A percentile compares a stretch with the other conserved stretches of the same genome.
Evolutionary conservation across 2,113 vertebrate genomes (phyloP).

Genomic region (Stictonetta naevosa): DNA sequence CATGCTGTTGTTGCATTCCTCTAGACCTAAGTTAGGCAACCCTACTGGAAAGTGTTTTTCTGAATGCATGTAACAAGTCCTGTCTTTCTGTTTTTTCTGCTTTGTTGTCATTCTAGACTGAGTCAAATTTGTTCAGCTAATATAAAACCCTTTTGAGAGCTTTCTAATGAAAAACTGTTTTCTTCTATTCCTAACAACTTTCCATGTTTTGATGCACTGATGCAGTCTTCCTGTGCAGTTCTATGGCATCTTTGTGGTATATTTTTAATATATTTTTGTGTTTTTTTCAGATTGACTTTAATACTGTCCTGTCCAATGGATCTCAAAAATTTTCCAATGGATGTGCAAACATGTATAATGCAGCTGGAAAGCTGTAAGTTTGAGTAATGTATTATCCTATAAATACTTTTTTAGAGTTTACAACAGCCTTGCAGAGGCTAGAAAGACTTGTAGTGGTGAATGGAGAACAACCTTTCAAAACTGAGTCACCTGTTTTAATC

Average conservation of each 20-base stretch:
- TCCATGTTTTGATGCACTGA: neutral
- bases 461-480: neutral
- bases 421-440: neutral
- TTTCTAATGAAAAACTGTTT: neutral
- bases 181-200: neutral
- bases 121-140: neutral
- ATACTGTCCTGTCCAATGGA: constrained; percentile 98
- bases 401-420: neutral
- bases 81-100: neutral
- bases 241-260: neutral
- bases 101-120: neutral
- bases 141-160: neutral
- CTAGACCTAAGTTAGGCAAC: neutral
- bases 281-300: constrained; percentile 88
- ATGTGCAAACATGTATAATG: constrained; percentile 98
- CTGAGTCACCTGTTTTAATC: neutral
- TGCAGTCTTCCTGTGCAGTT: neutral
- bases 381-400: neutral
- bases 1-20: neutral
- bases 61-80: neutral
- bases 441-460: neutral
- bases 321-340: constrained; percentile 99
- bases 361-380: constrained; percentile 98
- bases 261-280: constrained; percentile 33
- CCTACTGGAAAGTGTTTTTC: neutral